These are phyloP conservation scores for Miniopterus natalensis DNA, from an alignment of 2,113 vertebrate species.

Conservation along the genomic window DNA sequence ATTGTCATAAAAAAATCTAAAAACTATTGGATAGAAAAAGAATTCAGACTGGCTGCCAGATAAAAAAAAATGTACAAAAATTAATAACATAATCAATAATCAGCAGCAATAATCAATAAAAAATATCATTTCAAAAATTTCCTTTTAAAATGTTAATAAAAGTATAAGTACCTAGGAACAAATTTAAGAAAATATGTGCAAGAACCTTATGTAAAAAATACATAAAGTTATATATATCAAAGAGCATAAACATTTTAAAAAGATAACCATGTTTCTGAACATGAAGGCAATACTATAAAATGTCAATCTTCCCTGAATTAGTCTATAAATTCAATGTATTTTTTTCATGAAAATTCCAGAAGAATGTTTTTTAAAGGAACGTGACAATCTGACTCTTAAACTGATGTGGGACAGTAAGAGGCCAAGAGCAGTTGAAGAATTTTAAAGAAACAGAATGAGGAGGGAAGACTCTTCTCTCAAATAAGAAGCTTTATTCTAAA, in stretches of 20 bases:
- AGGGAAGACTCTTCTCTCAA: neutral
- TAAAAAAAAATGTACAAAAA: slow-evolving; percentile 17
- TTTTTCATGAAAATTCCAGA: neutral
- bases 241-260: slow-evolving; percentile 32
- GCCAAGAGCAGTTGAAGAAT: neutral
- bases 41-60: neutral
- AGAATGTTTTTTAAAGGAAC: neutral
- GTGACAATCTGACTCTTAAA: neutral
- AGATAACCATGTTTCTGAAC: neutral
- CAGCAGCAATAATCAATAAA: neutral
- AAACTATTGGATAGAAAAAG: slow-evolving; percentile 23
- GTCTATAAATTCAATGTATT: neutral
- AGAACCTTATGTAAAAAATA: slow-evolving; percentile 2
- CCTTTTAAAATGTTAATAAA: slow-evolving; percentile 10
- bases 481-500: slow-evolving; percentile 26
- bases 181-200: neutral
- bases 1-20: neutral
- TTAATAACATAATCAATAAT: neutral
- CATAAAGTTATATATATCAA: slow-evolving; percentile 20
- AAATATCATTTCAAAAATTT: slow-evolving; percentile 35
- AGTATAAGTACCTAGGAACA: neutral
- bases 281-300: neutral
- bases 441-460: slow-evolving; percentile 51
- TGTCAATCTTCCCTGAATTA: neutral
- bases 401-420: neutral